These are phyloP conservation scores for Sarotherodon lohbergeri DNA, from an alignment of 2,113 vertebrate species.

Conservation along the genomic window DNA sequence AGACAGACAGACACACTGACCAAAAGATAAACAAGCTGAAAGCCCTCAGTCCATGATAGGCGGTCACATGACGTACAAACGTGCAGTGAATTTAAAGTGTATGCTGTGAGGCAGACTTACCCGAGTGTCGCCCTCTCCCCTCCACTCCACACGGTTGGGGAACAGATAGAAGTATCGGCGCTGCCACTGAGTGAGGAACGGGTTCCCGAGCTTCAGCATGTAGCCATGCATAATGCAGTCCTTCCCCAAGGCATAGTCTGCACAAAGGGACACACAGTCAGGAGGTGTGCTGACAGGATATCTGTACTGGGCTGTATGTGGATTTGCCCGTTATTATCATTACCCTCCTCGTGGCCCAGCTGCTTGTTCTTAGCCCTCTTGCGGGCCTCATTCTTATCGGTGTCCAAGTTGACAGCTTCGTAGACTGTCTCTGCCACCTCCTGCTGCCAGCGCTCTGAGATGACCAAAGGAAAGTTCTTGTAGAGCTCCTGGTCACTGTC, in stretches of 20 bases:
- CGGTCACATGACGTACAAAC: not conserved
- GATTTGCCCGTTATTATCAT: not conserved
- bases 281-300: not conserved
- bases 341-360: slow-evolving; percentile 95
- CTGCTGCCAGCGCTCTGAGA: slow-evolving; percentile 99
- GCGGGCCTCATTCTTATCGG: slow-evolving; percentile 90
- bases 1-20: not conserved
- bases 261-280: not conserved
- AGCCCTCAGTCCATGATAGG: not conserved
- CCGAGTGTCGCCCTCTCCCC: slow-evolving; percentile 92
- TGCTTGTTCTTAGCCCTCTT: slow-evolving; percentile 98
- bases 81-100: not conserved
- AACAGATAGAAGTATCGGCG: slow-evolving; percentile 98
- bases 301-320: not conserved
- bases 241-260: slow-evolving; percentile 94
- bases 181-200: slow-evolving; percentile 97
- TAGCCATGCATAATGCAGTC: slow-evolving; percentile 97
- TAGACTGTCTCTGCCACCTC: slow-evolving; percentile 96
- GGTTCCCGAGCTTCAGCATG: slow-evolving; percentile 95
- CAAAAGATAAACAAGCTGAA: not conserved
- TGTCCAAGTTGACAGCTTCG: slow-evolving; percentile 92
- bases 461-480: slow-evolving; percentile 97
- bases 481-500: slow-evolving; percentile 98
- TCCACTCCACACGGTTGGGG: slow-evolving; percentile 96
- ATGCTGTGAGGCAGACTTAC: slow-evolving; percentile 67